A percentile compares a stretch with the other conserved stretches of the same genome.
phyloP scores from a whole-genome alignment of 2,113 vertebrate genomes.

The Carassius auratus region DNA sequence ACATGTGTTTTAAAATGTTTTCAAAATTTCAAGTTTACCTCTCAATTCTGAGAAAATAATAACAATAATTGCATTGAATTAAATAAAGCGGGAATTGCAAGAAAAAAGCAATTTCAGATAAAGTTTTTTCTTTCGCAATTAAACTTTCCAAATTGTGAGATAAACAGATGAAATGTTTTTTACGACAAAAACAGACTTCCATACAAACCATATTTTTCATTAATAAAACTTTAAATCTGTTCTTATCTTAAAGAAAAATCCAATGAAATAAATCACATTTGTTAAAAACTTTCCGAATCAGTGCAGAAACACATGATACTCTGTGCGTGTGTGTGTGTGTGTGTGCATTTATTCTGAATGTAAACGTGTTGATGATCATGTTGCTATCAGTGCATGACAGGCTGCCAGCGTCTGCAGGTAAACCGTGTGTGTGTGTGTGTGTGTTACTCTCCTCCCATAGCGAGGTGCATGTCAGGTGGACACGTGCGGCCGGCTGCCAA shows the following conservation, averaged over 20 bases:
- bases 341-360: not conserved
- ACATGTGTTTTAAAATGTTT: too few relatives aligned
- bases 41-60: too few relatives aligned
- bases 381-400: not conserved
- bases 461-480: conserved; percentile 89
- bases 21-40: too few relatives aligned
- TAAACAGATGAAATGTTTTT: too few relatives aligned
- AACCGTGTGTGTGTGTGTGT: conserved; percentile 54
- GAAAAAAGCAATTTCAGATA: too few relatives aligned
- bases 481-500: conserved; percentile 85
- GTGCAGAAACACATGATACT: not conserved
- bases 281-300: not conserved
- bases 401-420: conserved; percentile 59
- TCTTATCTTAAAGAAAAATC: not conserved
- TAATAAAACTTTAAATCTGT: not conserved
- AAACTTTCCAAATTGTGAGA: too few relatives aligned
- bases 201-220: not conserved
- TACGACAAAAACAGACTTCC: too few relatives aligned
- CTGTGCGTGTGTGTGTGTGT: not conserved
- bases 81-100: too few relatives aligned
- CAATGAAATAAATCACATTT: not conserved
- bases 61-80: too few relatives aligned
- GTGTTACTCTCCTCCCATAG: conserved; percentile 1
- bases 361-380: not conserved
- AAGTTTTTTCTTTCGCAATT: too few relatives aligned